These are phyloP conservation scores for Numenius arquata DNA, from an alignment of 2,113 vertebrate species.

Conservation along the genomic window DNA sequence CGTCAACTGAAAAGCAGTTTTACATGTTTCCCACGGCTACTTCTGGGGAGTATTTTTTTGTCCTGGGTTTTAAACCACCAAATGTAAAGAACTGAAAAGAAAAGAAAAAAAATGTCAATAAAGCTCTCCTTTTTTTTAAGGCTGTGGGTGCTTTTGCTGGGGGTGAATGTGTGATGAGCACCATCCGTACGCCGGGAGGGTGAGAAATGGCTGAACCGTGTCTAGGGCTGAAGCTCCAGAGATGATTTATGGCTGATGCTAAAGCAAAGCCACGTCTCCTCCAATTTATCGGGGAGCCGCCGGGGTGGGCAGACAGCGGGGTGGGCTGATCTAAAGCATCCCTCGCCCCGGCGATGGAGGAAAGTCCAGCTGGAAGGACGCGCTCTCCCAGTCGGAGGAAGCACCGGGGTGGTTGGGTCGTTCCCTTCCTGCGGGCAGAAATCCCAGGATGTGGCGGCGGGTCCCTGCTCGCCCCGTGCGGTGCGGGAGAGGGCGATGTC, in stretches of 20 bases:
- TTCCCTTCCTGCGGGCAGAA: not conserved
- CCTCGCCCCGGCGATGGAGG: rapidly evolving
- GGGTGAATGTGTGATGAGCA: not conserved
- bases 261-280: not conserved
- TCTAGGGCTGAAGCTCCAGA: not conserved
- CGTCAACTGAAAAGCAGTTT: not conserved
- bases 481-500: slow-evolving; percentile 26
- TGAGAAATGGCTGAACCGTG: not conserved
- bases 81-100: not conserved
- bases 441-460: not conserved
- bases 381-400: not conserved
- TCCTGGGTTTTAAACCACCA: not conserved
- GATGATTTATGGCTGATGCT: rapidly evolving
- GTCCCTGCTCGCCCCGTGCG: not conserved
- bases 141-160: not conserved
- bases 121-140: not conserved
- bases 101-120: not conserved
- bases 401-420: not conserved
- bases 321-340: not conserved
- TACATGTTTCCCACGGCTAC: not conserved
- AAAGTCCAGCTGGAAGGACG: not conserved
- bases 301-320: rapidly evolving
- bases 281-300: rapidly evolving
- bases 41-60: not conserved
- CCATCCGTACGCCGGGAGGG: rapidly evolving